Percentiles rank a stretch among this genome's conserved stretches.
Evolutionary conservation across 1,140 invertebrate genomes (phyloP).

Genomic region (Bombus waltoni): DNA sequence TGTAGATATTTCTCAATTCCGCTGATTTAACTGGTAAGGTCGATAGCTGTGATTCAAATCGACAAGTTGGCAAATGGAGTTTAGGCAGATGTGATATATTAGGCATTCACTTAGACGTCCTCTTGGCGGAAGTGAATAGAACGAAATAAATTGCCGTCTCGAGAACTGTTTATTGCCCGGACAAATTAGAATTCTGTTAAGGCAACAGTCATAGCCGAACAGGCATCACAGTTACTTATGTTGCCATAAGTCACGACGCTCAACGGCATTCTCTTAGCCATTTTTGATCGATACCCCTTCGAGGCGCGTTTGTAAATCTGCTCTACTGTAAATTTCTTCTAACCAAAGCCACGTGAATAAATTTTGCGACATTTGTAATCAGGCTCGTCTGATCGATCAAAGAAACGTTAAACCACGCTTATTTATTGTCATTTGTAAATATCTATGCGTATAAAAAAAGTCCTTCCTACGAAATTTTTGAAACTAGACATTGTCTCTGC

Average conservation of each 20-base stretch:
- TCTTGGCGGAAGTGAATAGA: conserved; percentile 13
- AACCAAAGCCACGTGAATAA: too few relatives aligned
- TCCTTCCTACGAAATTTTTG: background rate
- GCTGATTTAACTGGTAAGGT: background rate
- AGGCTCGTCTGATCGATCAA: too few relatives aligned
- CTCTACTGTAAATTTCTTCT: too few relatives aligned
- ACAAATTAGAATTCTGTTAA: conserved; percentile 49
- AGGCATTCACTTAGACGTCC: conserved; percentile 5
- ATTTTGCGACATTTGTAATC: too few relatives aligned
- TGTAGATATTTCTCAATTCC: background rate
- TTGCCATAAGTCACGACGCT: conserved; percentile 19
- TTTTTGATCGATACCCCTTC: conserved; percentile 24
- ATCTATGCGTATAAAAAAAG: background rate
- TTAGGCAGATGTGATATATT: conserved; percentile 2
- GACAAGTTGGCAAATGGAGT: background rate
- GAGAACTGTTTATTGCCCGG: conserved; percentile 33
- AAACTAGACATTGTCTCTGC: background rate
- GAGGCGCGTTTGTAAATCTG: background rate
- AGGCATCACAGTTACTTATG: conserved; percentile 36
- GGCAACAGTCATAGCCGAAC: conserved; percentile 21
- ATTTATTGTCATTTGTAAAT: too few relatives aligned
- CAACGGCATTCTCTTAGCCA: conserved; percentile 22
- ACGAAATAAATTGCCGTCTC: conserved; percentile 30
- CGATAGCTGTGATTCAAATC: background rate
- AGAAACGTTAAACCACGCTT: too few relatives aligned